A percentile compares a stretch with the other conserved stretches of the same genome.
Conservation (phyloP, 1,140 invertebrate genomes). For the Marisa cornuarietis region DNA sequence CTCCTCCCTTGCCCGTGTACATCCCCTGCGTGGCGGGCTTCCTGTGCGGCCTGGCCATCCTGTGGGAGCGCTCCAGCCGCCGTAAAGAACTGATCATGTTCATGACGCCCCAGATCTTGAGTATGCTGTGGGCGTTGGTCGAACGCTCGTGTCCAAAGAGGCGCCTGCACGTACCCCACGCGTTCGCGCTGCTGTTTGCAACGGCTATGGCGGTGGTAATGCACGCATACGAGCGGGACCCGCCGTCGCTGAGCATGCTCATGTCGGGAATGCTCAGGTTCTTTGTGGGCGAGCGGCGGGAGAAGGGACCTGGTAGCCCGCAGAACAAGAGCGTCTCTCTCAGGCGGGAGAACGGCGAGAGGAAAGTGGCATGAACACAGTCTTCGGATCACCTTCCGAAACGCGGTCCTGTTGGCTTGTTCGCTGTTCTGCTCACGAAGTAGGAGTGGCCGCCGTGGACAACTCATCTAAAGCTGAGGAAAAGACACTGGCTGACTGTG, state of each 20-base stretch:
- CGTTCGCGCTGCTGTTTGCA: slow-evolving; percentile 44
- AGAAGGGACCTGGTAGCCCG: background rate
- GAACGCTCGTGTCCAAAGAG: slow-evolving; percentile 25
- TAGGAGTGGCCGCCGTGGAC: no score
- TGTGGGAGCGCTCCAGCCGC: slow-evolving; percentile 48
- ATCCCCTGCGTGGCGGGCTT: slow-evolving; percentile 50
- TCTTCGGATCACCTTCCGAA: no score
- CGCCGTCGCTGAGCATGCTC: slow-evolving; percentile 47
- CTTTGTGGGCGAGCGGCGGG: slow-evolving; percentile 43
- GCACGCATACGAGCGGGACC: slow-evolving; percentile 58
- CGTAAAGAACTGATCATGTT: slow-evolving; percentile 54
- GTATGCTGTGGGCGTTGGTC: slow-evolving; percentile 40
- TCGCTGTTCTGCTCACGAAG: no score
- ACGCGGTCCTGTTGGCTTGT: no score
- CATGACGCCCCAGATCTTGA: slow-evolving; percentile 50
- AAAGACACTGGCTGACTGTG: no score
- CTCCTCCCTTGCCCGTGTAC: slow-evolving; percentile 46
- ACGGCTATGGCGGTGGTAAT: slow-evolving; percentile 54
- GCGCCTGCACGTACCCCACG: slow-evolving; percentile 33
- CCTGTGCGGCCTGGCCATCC: slow-evolving; percentile 44
- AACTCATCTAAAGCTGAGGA: no score
- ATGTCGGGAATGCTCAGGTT: slow-evolving; percentile 47
- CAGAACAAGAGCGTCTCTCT: no score
- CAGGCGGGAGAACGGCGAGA: no score
- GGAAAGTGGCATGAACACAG: no score